phyloP scores from a whole-genome alignment of 2,113 vertebrate species.

The Prionailurus viverrinus region DNA sequence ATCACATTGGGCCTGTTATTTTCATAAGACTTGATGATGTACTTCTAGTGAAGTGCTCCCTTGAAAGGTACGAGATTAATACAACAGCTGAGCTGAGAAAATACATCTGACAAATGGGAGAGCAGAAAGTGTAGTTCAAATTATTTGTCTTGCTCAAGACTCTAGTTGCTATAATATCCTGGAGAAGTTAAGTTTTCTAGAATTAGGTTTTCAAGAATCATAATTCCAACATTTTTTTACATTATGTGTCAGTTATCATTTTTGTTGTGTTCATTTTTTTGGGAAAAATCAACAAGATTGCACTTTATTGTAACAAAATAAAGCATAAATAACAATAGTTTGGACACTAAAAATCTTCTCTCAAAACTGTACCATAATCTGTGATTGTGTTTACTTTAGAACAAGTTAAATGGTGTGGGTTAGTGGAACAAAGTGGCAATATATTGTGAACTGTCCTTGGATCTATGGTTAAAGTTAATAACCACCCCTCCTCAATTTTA shows the following conservation, averaged over 20 bases:
- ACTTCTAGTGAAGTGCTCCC: neutral
- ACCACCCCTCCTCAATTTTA: slow-evolving; percentile 77
- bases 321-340: slow-evolving; percentile 40
- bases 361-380: slow-evolving; percentile 39
- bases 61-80: neutral
- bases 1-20: neutral
- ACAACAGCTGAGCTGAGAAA: neutral
- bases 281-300: neutral
- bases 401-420: slow-evolving; percentile 35
- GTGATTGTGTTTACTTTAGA: slow-evolving; percentile 59
- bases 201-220: neutral
- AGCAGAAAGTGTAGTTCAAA: neutral
- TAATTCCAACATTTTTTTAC: neutral
- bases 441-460: slow-evolving; percentile 72
- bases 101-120: neutral
- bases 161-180: neutral
- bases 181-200: neutral
- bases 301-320: slow-evolving; percentile 32
- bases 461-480: slow-evolving; percentile 81
- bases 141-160: neutral
- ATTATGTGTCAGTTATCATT: neutral
- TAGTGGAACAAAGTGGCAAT: slow-evolving; percentile 54
- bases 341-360: slow-evolving; percentile 62
- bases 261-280: neutral
- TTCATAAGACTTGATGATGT: neutral